These are phyloP conservation scores for Gopherus evgoodei DNA, from an alignment of 2,113 vertebrate species.

Conservation along the genomic window DNA sequence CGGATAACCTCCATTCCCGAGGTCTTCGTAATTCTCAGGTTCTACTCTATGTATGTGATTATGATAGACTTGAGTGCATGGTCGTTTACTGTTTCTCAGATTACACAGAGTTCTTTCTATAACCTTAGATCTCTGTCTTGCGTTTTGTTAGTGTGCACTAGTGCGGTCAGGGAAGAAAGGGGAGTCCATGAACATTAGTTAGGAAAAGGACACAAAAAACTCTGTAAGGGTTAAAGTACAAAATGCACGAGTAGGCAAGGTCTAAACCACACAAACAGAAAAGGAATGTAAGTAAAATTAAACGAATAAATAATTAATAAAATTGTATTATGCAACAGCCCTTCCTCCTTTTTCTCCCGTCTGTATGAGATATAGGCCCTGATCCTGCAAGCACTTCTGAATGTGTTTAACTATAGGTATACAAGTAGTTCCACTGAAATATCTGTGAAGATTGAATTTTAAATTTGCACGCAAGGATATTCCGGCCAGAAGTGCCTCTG, in stretches of 20 bases:
- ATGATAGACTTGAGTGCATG: background rate
- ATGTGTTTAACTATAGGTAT: background rate
- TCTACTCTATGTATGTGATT: background rate
- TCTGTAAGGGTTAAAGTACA: background rate
- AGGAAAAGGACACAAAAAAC: background rate
- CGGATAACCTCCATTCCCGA: too few relatives aligned
- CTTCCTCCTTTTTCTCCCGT: background rate
- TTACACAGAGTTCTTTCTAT: background rate
- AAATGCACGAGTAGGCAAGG: background rate
- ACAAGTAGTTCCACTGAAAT: background rate
- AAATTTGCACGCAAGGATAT: fast-evolving
- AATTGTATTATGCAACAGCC: background rate
- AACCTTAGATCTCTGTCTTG: fast-evolving
- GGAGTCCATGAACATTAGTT: background rate
- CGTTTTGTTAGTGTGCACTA: background rate
- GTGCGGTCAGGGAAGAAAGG: background rate
- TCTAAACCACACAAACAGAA: background rate
- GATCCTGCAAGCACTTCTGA: background rate
- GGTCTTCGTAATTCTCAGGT: too few relatives aligned
- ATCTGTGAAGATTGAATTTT: background rate
- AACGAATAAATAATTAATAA: background rate
- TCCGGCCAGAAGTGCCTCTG: fast-evolving
- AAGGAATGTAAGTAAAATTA: background rate
- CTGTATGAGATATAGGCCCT: background rate
- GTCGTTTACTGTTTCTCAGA: background rate